These are phyloP conservation scores for Laticauda laticaudata DNA, from an alignment of 2,113 vertebrate species.

Conservation along the genomic window DNA sequence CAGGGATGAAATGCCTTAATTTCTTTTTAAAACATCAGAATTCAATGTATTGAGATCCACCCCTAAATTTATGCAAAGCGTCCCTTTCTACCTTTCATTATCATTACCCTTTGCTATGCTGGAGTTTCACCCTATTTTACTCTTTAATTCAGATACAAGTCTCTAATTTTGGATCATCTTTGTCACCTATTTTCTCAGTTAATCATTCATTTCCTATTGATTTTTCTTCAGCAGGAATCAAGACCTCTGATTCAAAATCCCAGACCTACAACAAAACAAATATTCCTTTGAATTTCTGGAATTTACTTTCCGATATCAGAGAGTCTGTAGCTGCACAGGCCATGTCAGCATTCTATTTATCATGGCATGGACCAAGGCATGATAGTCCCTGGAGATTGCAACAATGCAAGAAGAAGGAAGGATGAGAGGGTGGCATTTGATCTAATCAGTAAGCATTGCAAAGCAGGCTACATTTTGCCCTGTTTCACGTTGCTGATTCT, in stretches of 20 bases:
- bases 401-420: background rate
- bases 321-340: background rate
- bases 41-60: background rate
- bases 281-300: constrained; percentile 19
- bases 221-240: constrained; percentile 60
- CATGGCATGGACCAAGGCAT: constrained; percentile 20
- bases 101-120: background rate
- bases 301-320: constrained; percentile 8
- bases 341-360: constrained; percentile 44
- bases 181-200: constrained; percentile 44
- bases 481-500: constrained; percentile 64
- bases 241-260: constrained; percentile 40
- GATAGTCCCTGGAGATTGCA: constrained; percentile 52
- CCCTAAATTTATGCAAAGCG: too few relatives aligned
- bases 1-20: background rate
- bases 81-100: too few relatives aligned
- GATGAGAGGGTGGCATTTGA: constrained; percentile 59
- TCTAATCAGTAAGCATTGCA: constrained; percentile 65
- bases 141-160: background rate
- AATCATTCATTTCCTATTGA: constrained; percentile 73
- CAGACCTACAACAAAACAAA: constrained; percentile 22
- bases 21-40: background rate
- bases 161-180: background rate
- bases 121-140: background rate
- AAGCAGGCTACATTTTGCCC: constrained; percentile 61